Evolutionary conservation across 2,113 vertebrate species (phyloP).

Genomic region (Indicator indicator): DNA sequence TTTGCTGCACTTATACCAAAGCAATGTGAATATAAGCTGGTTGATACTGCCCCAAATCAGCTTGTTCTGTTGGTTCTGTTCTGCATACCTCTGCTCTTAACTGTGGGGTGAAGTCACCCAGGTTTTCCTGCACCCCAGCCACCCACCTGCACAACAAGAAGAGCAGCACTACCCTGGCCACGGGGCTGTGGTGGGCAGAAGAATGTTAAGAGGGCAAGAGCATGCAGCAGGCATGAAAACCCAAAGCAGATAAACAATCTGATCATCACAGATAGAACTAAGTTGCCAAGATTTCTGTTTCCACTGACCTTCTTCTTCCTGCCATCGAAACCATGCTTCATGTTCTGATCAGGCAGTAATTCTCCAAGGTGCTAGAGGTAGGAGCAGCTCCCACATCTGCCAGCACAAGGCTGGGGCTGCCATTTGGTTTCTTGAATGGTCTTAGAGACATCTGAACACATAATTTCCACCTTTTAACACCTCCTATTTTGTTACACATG

Average conservation of each 20-base stretch:
- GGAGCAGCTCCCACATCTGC: not conserved
- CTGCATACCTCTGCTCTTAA: not conserved
- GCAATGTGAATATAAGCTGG: not conserved
- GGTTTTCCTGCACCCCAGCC: not conserved
- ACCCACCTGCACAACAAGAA: not conserved
- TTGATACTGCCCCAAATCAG: not conserved
- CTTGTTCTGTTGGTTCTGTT: not conserved
- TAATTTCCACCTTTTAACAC: conserved; percentile 45
- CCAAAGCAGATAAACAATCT: not conserved
- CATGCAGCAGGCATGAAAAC: not conserved
- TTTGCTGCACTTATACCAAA: not conserved
- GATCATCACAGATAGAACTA: not conserved
- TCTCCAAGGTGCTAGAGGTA: not conserved
- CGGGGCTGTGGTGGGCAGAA: not conserved
- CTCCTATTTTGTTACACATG: conserved; percentile 20
- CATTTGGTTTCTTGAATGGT: not conserved
- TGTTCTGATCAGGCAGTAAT: not conserved
- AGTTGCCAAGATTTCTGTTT: not conserved
- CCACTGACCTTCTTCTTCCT: not conserved
- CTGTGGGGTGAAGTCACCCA: not conserved
- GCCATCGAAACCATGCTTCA: not conserved
- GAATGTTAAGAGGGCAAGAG: not conserved
- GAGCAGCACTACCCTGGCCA: not conserved
- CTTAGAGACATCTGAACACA: not conserved
- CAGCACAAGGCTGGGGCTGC: not conserved